Base-by-base conservation (phyloP, 2,797 vertebrate species). In the Alcedo quadribrachys region DNA sequence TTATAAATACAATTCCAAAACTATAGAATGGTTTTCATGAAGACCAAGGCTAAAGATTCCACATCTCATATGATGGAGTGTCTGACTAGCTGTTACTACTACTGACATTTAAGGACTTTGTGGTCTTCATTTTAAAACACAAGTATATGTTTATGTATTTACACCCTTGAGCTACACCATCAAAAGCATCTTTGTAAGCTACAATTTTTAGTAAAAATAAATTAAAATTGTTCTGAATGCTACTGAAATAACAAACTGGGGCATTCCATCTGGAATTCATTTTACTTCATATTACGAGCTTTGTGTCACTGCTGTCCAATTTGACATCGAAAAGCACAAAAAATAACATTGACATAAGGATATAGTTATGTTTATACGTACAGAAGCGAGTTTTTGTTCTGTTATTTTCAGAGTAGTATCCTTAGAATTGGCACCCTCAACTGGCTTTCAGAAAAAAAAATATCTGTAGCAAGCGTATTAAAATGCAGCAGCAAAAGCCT, bases 321-420 rank as follows among this genome's bases (percentile, higher is more conserved):
- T 90, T 96, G 88, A 96, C 92, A 96, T 87, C 6, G 5, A 95
- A 95, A 95, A 92, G 87, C 77, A 91, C 85, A 92, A 92, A 94
- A 96, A 93, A 92, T 95, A 96, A 96, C 95, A 95, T 92, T 93
- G 93, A 94, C 96, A 96, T 93, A 94, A 95, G 95, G 93, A 94
- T 94, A 94, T 85, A 95, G 93, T 94, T 96, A 94, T 93, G 82
- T 93, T 96, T 96, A 90, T 92, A 89, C 11, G 27, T 90, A 88
- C 24, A 80, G 91, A 89, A 91, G 70, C 1, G 12, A n/a, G 8
- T 32, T 88, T 62, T 68, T 84, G 86, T 63, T 21, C 51, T 5
- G 19, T 85, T 90, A 77, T 90, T 95, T 95, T 94, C 94, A 78
- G 62, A 84, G 81, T 68, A 85, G 78, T 82, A 90, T 79, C 87